Base-by-base conservation (phyloP, 2,113 vertebrate genomes). In the Centrocercus urophasianus region DNA sequence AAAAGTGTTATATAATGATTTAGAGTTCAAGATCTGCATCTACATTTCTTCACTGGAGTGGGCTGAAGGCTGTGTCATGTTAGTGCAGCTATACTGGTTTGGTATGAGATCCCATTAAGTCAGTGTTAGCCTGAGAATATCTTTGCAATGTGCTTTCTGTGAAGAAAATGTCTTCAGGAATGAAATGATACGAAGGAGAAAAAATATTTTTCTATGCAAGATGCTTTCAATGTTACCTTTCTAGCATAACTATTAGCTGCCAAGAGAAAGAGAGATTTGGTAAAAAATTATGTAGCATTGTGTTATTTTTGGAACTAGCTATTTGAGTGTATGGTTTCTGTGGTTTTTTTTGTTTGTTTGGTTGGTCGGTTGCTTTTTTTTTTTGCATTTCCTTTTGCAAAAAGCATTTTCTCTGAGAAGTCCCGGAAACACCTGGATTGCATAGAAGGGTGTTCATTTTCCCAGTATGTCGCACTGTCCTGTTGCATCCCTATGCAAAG, bases 1-100 rank as follows among this genome's bases (percentile, higher is more conserved):
- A 80, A 89, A 42, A 16, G 25, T 9, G 8, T 2, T 63, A 1
- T 0, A 0, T 71, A 50, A 9, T 1, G 2, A 16, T 42, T 13
- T 10, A 28, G 24, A 36, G 32, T 59, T 80, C 38, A 64, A 32
- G 34, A 81, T 34, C 25, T 8, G 3, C 6, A 60, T 66, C n/a
- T 18, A 28, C 30, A 10, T 4, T 74, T 76, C 47, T 91, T 45
- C 30, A 79, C 5, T 43, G 63, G 75, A 3, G 7, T 84, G 63
- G 65, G 57, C 22, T 73, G 42, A 72, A 73, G 4, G 15, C 52
- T 52, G 16, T 11, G 61, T 43, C 60, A 34, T 1, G 0, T 21
- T 64, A 56, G 32, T n/a, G 64, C 28, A 73, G 27, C 54, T 73
- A 0, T 16, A 18, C 7, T 20, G 61, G 2, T 80, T 67, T 83